phyloP scores from a whole-genome alignment of 2,113 vertebrate species.

The Diadophis punctatus region DNA sequence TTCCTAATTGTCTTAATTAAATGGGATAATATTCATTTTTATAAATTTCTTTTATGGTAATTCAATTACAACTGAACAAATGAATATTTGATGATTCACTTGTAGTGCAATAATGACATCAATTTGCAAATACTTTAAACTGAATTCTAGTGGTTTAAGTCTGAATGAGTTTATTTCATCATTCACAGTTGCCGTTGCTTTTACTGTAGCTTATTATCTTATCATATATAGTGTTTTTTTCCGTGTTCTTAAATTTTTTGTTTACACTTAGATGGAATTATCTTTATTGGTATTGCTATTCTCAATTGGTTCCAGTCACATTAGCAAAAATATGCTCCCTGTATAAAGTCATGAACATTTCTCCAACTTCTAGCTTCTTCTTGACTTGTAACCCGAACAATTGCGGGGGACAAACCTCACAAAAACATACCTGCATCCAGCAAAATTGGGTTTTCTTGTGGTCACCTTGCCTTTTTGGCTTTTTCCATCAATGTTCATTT shows the following conservation, averaged over 20 bases:
- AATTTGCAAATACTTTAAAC: slow-evolving; percentile 20
- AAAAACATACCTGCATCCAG: neutral
- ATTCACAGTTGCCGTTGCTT: neutral
- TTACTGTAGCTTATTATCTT: neutral
- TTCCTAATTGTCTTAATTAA: slow-evolving; percentile 11
- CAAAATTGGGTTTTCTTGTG: neutral
- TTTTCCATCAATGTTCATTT: neutral
- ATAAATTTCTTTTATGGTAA: slow-evolving; percentile 9
- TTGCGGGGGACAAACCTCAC: neutral
- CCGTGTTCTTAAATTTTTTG: neutral
- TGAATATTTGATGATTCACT: slow-evolving; percentile 26
- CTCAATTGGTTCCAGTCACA: neutral
- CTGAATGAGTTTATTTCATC: neutral
- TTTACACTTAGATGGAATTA: neutral
- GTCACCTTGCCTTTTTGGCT: neutral
- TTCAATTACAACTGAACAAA: slow-evolving; percentile 28
- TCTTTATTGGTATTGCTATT: neutral
- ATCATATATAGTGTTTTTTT: neutral
- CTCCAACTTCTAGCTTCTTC: neutral
- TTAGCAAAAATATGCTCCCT: neutral
- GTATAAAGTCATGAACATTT: neutral
- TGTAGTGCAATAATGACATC: slow-evolving; percentile 6
- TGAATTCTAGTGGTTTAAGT: neutral
- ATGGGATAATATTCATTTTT: slow-evolving; percentile 16
- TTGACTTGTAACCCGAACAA: neutral